Evolutionary conservation across 2,113 vertebrate genomes (phyloP).

Genomic region (Oxyura jamaicensis): DNA sequence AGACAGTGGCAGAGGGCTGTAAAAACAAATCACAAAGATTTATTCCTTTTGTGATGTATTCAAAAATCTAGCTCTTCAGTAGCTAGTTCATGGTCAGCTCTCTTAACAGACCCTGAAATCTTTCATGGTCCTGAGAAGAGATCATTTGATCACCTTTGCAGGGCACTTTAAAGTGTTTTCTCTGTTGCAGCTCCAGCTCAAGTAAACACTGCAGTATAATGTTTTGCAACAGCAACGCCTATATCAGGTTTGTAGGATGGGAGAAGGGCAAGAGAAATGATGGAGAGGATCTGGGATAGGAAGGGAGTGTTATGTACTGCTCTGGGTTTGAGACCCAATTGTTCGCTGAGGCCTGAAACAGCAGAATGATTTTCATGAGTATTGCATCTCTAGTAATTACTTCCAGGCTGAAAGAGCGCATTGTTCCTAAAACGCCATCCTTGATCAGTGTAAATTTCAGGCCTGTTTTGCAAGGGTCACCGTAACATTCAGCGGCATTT

Average conservation of each 20-base stretch:
- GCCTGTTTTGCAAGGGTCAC: slow-evolving; percentile 26
- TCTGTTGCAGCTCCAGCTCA: neutral
- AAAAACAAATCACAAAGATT: neutral
- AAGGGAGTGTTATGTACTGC: neutral
- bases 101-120: neutral
- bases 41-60: neutral
- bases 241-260: neutral
- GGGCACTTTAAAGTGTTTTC: neutral
- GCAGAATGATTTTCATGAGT: neutral
- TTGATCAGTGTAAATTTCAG: slow-evolving; percentile 41
- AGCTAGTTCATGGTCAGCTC: neutral
- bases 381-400: neutral
- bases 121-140: neutral
- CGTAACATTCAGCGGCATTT: slow-evolving; percentile 29
- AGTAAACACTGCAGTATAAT: neutral
- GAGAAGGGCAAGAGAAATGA: neutral
- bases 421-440: slow-evolving; percentile 33
- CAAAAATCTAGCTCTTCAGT: neutral
- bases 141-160: neutral
- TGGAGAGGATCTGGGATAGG: neutral
- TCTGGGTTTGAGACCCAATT: neutral
- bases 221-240: neutral
- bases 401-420: slow-evolving; percentile 11
- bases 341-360: neutral
- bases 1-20: neutral